Conservation (phyloP, 2,888 invertebrate genomes). For the Carterocephalus palaemon region DNA sequence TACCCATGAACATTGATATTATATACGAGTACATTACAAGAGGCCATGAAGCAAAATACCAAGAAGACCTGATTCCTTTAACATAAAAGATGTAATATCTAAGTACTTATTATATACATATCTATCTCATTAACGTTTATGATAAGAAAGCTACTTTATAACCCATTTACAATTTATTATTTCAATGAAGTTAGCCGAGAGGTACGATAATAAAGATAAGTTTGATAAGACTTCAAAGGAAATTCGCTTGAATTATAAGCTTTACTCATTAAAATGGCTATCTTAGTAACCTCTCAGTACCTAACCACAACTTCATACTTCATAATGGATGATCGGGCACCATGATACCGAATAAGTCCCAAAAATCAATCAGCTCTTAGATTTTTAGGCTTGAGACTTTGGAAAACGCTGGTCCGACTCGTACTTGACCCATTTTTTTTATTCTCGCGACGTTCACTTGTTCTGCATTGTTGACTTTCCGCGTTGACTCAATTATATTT, state of each 20-base stretch:
- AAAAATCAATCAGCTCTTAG: no score
- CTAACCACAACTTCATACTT: no score
- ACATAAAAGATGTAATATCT: no score
- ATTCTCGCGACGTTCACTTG: conserved; percentile 38
- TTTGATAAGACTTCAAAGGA: not conserved
- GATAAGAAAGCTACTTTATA: not conserved
- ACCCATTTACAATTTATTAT: conserved; percentile 1
- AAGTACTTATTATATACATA: not conserved
- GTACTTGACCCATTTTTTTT: conserved; percentile 44
- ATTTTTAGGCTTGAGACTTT: no score
- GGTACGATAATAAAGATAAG: not conserved
- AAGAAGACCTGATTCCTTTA: no score
- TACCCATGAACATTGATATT: no score
- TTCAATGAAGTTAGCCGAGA: not conserved
- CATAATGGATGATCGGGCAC: no score
- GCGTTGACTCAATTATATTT: conserved; percentile 19
- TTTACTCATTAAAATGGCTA: not conserved
- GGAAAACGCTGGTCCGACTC: no score
- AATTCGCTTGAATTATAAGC: not conserved
- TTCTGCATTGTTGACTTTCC: conserved; percentile 57
- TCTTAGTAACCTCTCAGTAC: not conserved
- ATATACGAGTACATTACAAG: no score
- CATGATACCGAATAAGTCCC: no score
- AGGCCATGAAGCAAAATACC: no score
- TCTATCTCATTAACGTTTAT: not conserved